Percentiles rank a stretch among this genome's conserved stretches.
These are phyloP conservation scores for Ectobius pallidus DNA, from an alignment of 2,888 invertebrate species.

Conservation along the genomic window DNA sequence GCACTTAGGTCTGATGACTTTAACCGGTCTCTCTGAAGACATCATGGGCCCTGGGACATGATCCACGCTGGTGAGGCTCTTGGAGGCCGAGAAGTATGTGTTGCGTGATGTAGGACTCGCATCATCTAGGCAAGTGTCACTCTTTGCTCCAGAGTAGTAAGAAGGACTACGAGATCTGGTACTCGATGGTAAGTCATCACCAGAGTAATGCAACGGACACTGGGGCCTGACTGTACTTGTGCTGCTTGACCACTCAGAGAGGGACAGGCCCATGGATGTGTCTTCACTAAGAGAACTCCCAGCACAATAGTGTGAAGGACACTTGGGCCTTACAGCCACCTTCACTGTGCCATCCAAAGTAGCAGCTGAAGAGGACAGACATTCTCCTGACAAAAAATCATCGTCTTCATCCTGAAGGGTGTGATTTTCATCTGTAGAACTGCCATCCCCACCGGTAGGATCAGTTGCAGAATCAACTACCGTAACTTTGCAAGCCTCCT, in stretches of 20 bases:
- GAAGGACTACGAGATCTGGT: conserved; percentile 36
- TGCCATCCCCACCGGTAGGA: conserved; percentile 63
- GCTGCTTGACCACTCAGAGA: conserved; percentile 88
- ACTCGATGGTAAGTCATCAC: conserved; percentile 79
- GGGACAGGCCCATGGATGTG: conserved; percentile 82
- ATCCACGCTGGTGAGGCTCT: conserved; percentile 40
- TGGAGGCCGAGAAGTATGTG: conserved; percentile 34
- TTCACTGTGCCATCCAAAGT: conserved; percentile 83
- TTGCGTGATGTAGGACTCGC: conserved; percentile 31
- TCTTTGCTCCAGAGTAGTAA: conserved; percentile 40
- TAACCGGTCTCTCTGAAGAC: conserved; percentile 55
- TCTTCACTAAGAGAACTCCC: conserved; percentile 84
- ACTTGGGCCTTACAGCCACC: conserved; percentile 75
- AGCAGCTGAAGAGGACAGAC: conserved; percentile 61
- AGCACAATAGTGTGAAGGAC: conserved; percentile 35
- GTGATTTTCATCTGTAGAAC: conserved; percentile 70
- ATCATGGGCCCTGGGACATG: conserved; percentile 28
- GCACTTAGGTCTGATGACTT: conserved; percentile 59
- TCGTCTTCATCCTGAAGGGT: conserved; percentile 70
- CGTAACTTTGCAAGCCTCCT: conserved; percentile 77
- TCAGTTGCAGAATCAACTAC: conserved; percentile 71
- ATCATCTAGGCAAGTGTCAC: conserved; percentile 42
- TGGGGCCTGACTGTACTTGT: conserved; percentile 82
- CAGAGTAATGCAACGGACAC: conserved; percentile 52
- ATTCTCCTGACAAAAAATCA: conserved; percentile 50